Percentiles rank a stretch among this genome's conserved stretches.
Conservation (phyloP, 2,113 vertebrate species). For the Platycercus adscitus region DNA sequence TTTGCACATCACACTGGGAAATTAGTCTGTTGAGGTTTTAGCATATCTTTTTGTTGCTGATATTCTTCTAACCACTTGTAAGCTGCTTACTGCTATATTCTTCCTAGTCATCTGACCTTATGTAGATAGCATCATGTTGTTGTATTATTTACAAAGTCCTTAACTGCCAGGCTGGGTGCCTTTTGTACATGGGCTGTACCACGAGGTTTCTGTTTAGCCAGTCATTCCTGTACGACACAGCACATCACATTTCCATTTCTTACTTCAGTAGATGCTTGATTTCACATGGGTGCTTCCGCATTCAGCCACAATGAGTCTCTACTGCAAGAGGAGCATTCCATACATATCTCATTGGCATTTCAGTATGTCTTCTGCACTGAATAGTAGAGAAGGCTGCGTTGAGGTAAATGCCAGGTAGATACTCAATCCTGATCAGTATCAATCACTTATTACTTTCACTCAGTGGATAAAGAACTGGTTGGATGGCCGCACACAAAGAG, state of each 20-base stretch:
- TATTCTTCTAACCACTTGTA: background rate
- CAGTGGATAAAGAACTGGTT: background rate
- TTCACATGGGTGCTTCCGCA: background rate
- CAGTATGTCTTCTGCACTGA: background rate
- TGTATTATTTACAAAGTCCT: background rate
- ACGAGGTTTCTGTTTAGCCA: background rate
- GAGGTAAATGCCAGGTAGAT: background rate
- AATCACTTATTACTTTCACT: background rate
- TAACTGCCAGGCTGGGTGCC: background rate
- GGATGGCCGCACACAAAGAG: background rate
- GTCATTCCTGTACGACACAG: background rate
- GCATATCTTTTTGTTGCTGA: background rate
- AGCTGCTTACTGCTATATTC: background rate
- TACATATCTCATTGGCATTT: fast-evolving
- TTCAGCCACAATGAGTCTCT: background rate
- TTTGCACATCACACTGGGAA: background rate
- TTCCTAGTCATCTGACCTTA: background rate
- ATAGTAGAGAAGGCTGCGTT: background rate
- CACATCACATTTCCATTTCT: background rate
- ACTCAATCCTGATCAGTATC: background rate
- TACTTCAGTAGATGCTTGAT: background rate
- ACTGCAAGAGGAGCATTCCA: fast-evolving
- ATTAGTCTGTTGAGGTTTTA: background rate
- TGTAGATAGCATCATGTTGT: background rate
- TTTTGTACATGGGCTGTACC: background rate